Evolutionary conservation across 1,140 invertebrate genomes (phyloP).

Genomic region (Hylaeus volcanicus): DNA sequence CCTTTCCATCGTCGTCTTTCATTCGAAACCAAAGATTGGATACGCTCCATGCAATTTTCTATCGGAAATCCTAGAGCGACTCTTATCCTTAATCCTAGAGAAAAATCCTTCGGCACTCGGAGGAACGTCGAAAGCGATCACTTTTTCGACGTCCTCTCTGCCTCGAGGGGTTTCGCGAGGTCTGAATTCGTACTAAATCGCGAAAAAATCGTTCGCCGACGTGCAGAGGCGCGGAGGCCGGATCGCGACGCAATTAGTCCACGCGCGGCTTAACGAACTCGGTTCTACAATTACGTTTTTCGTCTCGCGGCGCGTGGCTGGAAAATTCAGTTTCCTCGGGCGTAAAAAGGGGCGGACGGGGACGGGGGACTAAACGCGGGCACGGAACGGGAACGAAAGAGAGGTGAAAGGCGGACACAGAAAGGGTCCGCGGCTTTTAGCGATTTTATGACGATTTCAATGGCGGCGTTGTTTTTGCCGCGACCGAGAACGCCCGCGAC

Average conservation of each 20-base stretch:
- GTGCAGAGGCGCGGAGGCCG: neutral
- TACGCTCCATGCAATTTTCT: no score
- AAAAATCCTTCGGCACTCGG: no score
- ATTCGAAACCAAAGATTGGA: no score
- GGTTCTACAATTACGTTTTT: slow-evolving; percentile 8
- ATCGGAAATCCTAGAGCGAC: no score
- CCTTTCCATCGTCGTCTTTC: no score
- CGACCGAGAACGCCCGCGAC: slow-evolving; percentile 5
- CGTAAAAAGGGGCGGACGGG: neutral
- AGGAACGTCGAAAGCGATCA: no score
- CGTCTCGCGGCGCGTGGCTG: neutral
- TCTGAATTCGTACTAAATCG: neutral
- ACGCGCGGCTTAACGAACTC: neutral
- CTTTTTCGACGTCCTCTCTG: no score
- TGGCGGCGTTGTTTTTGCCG: slow-evolving; percentile 12
- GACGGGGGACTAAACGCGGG: no score
- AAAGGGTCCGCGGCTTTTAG: slow-evolving; percentile 19
- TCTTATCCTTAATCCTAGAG: no score
- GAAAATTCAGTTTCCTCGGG: neutral
- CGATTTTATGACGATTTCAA: slow-evolving; percentile 32
- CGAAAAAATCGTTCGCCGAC: neutral
- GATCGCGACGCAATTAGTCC: slow-evolving; percentile 6
- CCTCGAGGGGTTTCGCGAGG: no score
- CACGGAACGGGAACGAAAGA: neutral
- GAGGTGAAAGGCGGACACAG: neutral